Evolutionary conservation across 2,888 invertebrate species (phyloP), one percentile per base, ranked within the genome.

Genomic region (Molorchus minor): DNA sequence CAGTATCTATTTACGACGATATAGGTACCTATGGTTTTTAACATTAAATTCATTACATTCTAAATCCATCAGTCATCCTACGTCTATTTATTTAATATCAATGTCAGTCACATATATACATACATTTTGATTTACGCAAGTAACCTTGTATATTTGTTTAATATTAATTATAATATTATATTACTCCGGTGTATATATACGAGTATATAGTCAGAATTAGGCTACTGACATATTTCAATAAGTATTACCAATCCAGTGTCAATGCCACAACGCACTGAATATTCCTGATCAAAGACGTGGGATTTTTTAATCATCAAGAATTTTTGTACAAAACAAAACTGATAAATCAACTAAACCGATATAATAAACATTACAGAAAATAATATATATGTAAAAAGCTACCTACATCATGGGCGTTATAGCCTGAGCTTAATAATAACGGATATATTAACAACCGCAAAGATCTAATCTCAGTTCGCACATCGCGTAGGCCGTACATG

Each of bases 141-240:
- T 44, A 46, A 53, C 58, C 58, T 58, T 58, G 47, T 47, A 16
- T n/a, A n/a, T 53, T 21, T 45, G 38, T 51, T 52, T 57, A 16
- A 25, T 45, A 35, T 17, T 29, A 25, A 51, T 30, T 17, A 43
- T 57, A 29, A 52, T 44, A 38, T 29, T 13, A 57, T 35, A 49
- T 49, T 21, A 21, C 19, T 13, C 2, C 41, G 40, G 49, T 40
- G 49, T 40, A 49, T 56, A 38, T 21, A 19, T 49, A 49, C 49
- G 47, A 47, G n/a, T 25, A 15, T 49, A 40, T n/a, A n/a, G n/a
- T n/a, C n/a, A n/a, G n/a, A n/a, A n/a, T n/a, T n/a, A n/a, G n/a
- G n/a, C n/a, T n/a, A n/a, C n/a, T n/a, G n/a, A n/a, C n/a, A n/a
- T n/a, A n/a, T n/a, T n/a, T n/a, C 43, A 16, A 17, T 21, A 10